Percentiles rank a stretch among this genome's conserved stretches.
These are phyloP conservation scores for Lasius platythorax DNA, from an alignment of 2,888 invertebrate genomes.

Conservation along the genomic window DNA sequence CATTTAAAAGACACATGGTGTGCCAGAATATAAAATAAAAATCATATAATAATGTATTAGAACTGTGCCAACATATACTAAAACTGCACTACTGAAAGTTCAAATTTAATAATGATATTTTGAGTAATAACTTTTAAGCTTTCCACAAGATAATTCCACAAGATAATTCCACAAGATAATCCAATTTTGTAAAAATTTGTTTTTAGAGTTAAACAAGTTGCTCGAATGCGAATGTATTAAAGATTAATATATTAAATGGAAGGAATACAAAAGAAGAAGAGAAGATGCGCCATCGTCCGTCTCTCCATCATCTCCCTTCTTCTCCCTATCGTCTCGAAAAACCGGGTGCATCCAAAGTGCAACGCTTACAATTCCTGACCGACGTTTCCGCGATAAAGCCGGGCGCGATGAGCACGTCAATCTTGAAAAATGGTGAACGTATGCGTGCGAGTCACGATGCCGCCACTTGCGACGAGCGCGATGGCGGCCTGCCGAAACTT, in stretches of 20 bases:
- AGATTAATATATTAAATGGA: not conserved
- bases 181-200: not conserved
- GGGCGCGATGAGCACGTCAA: conserved; percentile 20
- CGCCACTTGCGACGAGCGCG: conserved; percentile 7
- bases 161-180: not conserved
- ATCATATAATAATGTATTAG: not conserved
- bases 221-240: conserved; percentile 4
- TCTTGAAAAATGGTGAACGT: conserved; percentile 46
- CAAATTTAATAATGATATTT: not conserved
- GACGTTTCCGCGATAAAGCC: conserved; percentile 36
- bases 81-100: not conserved
- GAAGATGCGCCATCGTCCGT: conserved; percentile 1
- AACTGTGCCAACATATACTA: not conserved
- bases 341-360: conserved; percentile 38
- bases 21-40: not conserved
- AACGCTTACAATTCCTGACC: conserved; percentile 46
- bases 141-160: not conserved
- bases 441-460: conserved; percentile 38
- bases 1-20: not conserved
- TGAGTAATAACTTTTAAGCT: not conserved
- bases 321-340: conserved; percentile 3
- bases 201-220: not conserved
- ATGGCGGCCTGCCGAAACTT: conserved; percentile 43
- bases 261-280: not conserved
- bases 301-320: not conserved